Percentiles rank a stretch among this genome's conserved stretches.
These are phyloP conservation scores for Esperia sulphurella DNA, from an alignment of 2,888 invertebrate genomes.

Conservation along the genomic window DNA sequence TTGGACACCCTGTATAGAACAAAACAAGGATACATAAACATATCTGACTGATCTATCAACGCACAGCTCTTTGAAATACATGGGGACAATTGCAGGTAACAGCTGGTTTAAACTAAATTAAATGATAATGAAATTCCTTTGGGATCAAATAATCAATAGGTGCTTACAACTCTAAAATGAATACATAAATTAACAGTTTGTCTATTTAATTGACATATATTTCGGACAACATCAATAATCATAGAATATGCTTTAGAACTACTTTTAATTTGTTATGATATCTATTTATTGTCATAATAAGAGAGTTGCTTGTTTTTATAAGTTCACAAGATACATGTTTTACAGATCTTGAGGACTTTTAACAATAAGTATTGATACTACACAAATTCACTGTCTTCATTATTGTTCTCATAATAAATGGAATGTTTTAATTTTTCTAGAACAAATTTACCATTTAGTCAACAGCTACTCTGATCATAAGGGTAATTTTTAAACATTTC, in stretches of 20 bases:
- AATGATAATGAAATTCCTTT: neutral
- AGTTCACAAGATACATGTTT: too few species aligned
- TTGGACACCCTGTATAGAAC: too few species aligned
- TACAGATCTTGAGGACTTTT: too few species aligned
- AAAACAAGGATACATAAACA: too few species aligned
- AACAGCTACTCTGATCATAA: neutral
- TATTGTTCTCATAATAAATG: slow-evolving; percentile 20
- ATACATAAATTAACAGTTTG: slow-evolving; percentile 42
- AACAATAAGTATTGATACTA: too few species aligned
- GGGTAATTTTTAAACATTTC: neutral
- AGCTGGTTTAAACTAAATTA: too few species aligned
- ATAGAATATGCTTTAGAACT: slow-evolving; percentile 21
- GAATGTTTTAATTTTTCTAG: slow-evolving; percentile 9
- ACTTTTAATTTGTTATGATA: slow-evolving; percentile 18
- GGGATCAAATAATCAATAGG: neutral
- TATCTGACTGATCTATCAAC: too few species aligned
- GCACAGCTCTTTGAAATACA: too few species aligned
- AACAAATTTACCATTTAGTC: too few species aligned
- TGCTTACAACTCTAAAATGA: slow-evolving; percentile 4
- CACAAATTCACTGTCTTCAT: slow-evolving; percentile 11
- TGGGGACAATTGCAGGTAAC: too few species aligned
- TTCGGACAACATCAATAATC: slow-evolving; percentile 45
- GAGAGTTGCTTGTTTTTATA: too few species aligned
- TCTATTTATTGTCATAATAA: slow-evolving; percentile 60
- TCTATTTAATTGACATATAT: slow-evolving; percentile 59